Evolutionary conservation across 2,797 vertebrate species (phyloP), one percentile per base, ranked within the genome.

Genomic region (Xenopus petersii): DNA sequence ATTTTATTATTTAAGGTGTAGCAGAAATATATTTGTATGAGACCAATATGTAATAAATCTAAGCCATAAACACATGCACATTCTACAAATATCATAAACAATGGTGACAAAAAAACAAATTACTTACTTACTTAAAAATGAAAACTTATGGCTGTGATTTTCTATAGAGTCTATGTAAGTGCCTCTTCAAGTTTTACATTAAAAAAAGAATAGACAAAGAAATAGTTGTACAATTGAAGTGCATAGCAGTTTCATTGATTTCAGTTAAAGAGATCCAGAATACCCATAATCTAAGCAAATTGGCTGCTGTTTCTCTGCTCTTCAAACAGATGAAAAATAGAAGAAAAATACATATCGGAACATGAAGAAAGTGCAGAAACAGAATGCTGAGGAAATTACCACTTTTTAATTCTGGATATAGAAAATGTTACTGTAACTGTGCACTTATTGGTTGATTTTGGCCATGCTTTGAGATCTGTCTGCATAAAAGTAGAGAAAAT

Each of bases 201-300:
- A 30, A 30, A 30, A 30, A 30, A 2, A 30, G 26, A 30, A 30
- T 30, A 67, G 55, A 67, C 63, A 51, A 68, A 59, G 42, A 51
- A 68, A 73, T 47, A 68, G 49, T 64, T 59, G 30, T 51, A 30
- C 64, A 69, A 78, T 64, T 73, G 75, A 78, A 64, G 54, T 64
- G 75, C 59, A 12, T 49, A 51, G 16, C 36, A 16, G 80, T 82
- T 64, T 49, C 86, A 87, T 86, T 84, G 83, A 86, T 81, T 82
- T 68, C 79, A 54, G 80, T 74, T 87, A 81, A 72, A 65, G 81
- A 75, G 70, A 86, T 60, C 59, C 76, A 67, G 68, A 75, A 73
- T 68, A 59, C 70, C 64, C 77, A 72, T 82, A 80, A 75, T 81
- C 80, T 74, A 55, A 48, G 74, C 74, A 68, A 77, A 77, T 60